Evolutionary conservation across 2,888 invertebrate genomes (phyloP), one percentile per base, ranked within the genome.

Genomic region (Trypoxylon attenuatum): DNA sequence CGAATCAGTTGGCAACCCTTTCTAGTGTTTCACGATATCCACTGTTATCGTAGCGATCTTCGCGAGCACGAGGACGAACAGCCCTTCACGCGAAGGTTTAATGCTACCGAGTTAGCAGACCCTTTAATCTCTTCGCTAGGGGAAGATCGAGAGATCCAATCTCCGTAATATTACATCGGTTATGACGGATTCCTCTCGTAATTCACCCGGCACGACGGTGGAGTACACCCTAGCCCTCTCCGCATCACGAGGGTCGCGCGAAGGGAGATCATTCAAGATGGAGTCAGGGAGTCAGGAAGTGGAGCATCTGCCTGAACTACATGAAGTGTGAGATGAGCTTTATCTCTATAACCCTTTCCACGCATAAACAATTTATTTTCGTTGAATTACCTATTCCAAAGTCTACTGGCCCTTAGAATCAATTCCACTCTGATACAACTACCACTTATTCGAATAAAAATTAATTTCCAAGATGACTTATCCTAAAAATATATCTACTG

Each of bases 191-290:
- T 76, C 76, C 56, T 71, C 38, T 58, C 76, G 72, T 77, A 77
- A 76, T 76, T 77, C 78, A 57, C 65, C 33, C n/a, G 33, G 13
- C n/a, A n/a, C 33, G n/a, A 10, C 33, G 33, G 8, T 4, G n/a
- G 8, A 33, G 25, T 4, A 23, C 39, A 55, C 73, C 61, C 63
- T 52, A 52, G 56, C 29, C n/a, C 25, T 39, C 46, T 25, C 25
- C 33, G 33, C 33, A 13, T 33, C 33, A 22, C 56, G 60, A 70
- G 50, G 67, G 63, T 63, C 50, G 61, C 39, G 43, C 60, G 69
- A 66, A 76, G 71, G n/a, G 74, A 78, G 81, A 84, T 82, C 76
- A 84, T 84, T 85, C 84, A 84, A 85, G 79, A 86, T 84, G 82
- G 83, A 85, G 86, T 86, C 84, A 84, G 67, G 52, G 81, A 86